These are phyloP conservation scores for Penaeus japonicus DNA, from an alignment of 1,140 invertebrate species.

Conservation along the genomic window DNA sequence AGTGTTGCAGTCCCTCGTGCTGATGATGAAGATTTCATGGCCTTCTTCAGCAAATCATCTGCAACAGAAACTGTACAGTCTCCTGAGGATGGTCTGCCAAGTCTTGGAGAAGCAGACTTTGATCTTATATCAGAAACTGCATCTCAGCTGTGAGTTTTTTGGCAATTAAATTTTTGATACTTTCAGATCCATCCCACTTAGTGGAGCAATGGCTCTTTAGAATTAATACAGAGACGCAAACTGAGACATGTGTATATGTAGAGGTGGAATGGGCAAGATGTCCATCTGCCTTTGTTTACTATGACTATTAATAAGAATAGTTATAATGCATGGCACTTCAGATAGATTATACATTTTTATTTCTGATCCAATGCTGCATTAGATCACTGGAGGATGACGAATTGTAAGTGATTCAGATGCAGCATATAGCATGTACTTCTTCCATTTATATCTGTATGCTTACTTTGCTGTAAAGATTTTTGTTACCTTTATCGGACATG, in stretches of 20 bases:
- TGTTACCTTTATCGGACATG: neutral
- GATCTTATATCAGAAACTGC: slow-evolving; percentile 67
- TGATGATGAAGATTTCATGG: slow-evolving; percentile 75
- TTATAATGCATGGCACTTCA: neutral
- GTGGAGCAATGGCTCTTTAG: too few relatives aligned
- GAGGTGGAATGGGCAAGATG: too few relatives aligned
- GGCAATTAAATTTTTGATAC: too few relatives aligned
- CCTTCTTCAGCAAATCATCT: slow-evolving; percentile 69
- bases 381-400: slow-evolving; percentile 47
- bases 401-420: slow-evolving; percentile 36
- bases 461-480: neutral
- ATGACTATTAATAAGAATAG: too few relatives aligned
- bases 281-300: too few relatives aligned
- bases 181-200: too few relatives aligned
- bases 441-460: too few relatives aligned
- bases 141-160: slow-evolving; percentile 63
- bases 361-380: slow-evolving; percentile 19
- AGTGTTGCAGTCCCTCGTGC: slow-evolving; percentile 72
- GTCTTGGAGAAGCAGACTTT: slow-evolving; percentile 71
- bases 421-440: too few relatives aligned
- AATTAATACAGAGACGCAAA: too few relatives aligned
- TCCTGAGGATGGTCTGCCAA: slow-evolving; percentile 62
- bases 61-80: slow-evolving; percentile 49
- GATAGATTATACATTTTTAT: neutral
- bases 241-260: too few relatives aligned